phyloP scores from a whole-genome alignment of 2,797 vertebrate species.

The Rhadinocentrus ornatus region DNA sequence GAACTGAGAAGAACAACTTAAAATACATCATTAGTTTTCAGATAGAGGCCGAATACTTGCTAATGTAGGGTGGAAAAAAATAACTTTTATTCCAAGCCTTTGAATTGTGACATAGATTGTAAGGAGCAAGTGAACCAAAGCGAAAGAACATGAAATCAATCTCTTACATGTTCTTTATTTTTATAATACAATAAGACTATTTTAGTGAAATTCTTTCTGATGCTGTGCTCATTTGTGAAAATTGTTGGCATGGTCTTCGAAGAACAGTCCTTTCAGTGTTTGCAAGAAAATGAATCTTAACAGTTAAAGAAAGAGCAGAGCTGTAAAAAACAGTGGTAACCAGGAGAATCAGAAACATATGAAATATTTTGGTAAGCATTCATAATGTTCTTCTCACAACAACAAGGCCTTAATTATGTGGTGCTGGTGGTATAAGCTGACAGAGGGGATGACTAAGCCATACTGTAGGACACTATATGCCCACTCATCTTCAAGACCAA shows the following conservation, averaged over 20 bases:
- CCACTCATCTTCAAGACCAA: slow-evolving; percentile 68
- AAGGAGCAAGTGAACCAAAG: slow-evolving; percentile 37
- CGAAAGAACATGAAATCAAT: slow-evolving; percentile 18
- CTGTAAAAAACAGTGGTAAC: slow-evolving; percentile 73
- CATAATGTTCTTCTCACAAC: slow-evolving; percentile 59
- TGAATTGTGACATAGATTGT: slow-evolving; percentile 51
- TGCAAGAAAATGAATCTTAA: slow-evolving; percentile 67
- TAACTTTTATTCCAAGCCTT: slow-evolving; percentile 38
- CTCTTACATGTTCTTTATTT: slow-evolving; percentile 32
- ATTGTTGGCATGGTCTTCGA: slow-evolving; percentile 41
- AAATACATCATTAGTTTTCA: slow-evolving; percentile 61
- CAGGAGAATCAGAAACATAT: slow-evolving; percentile 74
- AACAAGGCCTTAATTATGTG: slow-evolving; percentile 72
- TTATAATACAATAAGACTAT: slow-evolving; percentile 29
- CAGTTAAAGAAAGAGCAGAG: slow-evolving; percentile 49
- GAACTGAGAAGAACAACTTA: slow-evolving; percentile 39
- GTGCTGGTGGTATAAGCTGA: slow-evolving; percentile 65
- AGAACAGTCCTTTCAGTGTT: slow-evolving; percentile 56
- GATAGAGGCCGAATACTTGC: slow-evolving; percentile 58
- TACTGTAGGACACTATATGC: slow-evolving; percentile 71
- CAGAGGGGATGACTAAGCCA: slow-evolving; percentile 79
- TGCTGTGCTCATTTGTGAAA: slow-evolving; percentile 34
- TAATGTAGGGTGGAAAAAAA: slow-evolving; percentile 19
- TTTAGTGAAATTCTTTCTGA: slow-evolving; percentile 31
- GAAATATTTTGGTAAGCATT: slow-evolving; percentile 67